phyloP scores from a whole-genome alignment of 2,888 invertebrate genomes.

The Pyrgus malvae region DNA sequence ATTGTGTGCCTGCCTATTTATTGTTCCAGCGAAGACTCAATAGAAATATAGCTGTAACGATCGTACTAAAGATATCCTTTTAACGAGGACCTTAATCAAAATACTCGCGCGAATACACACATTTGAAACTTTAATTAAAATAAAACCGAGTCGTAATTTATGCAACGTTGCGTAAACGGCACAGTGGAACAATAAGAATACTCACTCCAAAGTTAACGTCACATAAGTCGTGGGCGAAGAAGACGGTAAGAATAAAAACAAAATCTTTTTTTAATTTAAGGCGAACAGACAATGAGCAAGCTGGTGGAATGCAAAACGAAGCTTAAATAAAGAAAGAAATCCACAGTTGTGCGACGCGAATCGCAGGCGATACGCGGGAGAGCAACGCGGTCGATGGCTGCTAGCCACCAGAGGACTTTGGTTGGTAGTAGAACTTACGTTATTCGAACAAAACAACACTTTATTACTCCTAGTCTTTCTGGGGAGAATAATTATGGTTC shows the following conservation, averaged over 20 bases:
- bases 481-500: too few relatives aligned
- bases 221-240: conserved; percentile 76
- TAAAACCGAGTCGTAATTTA: conserved; percentile 67
- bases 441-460: too few relatives aligned
- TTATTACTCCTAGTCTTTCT: too few relatives aligned
- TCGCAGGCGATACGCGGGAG: conserved; percentile 57
- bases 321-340: conserved; percentile 39
- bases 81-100: conserved; percentile 28
- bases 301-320: conserved; percentile 78
- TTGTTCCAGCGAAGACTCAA: conserved; percentile 7
- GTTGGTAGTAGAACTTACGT: too few relatives aligned
- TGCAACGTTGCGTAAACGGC: conserved; percentile 69
- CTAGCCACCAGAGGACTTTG: too few relatives aligned
- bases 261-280: conserved; percentile 72
- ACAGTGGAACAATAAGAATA: conserved; percentile 69
- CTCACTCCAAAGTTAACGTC: conserved; percentile 76
- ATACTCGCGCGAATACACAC: conserved; percentile 24
- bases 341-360: conserved; percentile 48
- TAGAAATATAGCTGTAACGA: conserved; percentile 15
- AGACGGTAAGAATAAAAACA: conserved; percentile 67
- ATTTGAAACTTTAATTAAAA: conserved; percentile 58
- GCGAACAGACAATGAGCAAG: conserved; percentile 77
- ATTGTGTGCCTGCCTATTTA: conserved; percentile 7
- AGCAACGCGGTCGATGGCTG: too few relatives aligned
- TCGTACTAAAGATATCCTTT: conserved; percentile 23